Base-by-base conservation (phyloP, 2,888 invertebrate genomes). In the Dynastes grantii region DNA sequence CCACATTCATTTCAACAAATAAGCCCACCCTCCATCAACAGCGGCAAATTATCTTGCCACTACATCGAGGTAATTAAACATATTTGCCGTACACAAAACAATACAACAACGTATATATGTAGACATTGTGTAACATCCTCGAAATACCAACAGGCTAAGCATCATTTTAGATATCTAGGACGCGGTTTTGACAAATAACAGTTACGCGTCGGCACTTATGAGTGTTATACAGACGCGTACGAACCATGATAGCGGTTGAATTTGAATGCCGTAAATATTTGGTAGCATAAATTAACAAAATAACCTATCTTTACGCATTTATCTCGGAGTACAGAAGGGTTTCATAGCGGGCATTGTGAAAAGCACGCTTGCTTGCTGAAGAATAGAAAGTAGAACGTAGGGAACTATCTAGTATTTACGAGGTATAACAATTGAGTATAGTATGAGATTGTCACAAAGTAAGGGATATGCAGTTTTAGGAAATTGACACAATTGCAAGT, bases 191-290 rank as follows among this genome's bases (percentile, higher is more conserved):
- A 70, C 29, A 53, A 70, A 70, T 55, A 70, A 53, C 70, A 55
- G 53, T 70, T 53, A 70, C 53, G 32, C 32, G n/a, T n/a, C 3
- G 51, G 51, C 29, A 51, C 22, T 27, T 32, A 51, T n/a, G 22
- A 4, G 32, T 5, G 32, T 32, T 32, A 32, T 32, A 32, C 53
- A n/a, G 32, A 32, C 32, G 70, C n/a, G 29, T 53, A 53, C 32
- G 27, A 8, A 53, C 5, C 53, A 13, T 51, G 11, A 68, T 29
- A 27, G 68, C 22, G 11, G 27, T 27, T 13, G 53, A 53, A 55
- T 70, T 27, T 70, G 70, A 70, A 70, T 70, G 53, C 70, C 70
- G 29, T 53, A 70, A 70, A 70, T 70, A 70, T 70, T 70, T 70
- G 70, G 70, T 27, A 53, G 53, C 13, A n/a, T 55, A 70, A 70